Base-by-base conservation (phyloP, 2,113 vertebrate species). In the Grammomys surdaster region DNA sequence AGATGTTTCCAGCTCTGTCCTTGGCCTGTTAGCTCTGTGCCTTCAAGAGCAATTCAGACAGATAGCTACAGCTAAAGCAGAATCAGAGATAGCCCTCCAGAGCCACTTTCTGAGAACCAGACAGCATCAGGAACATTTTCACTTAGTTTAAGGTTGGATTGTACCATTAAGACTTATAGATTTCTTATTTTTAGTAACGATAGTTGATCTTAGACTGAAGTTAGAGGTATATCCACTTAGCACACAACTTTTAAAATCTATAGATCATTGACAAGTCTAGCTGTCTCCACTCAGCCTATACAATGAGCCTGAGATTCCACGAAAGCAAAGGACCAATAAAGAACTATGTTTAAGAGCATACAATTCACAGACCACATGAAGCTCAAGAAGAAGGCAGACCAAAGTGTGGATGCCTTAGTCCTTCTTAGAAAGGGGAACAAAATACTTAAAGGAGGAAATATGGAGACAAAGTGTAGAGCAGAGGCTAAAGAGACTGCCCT, bases 181-280 rank as follows among this genome's bases (percentile, higher is more conserved):
- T 46, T 88, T 77, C 12, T 73, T 40, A 63, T 86, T 96, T 95
- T 94, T 78, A 92, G 65, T 77, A 82, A 77, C 87, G 26, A 12
- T 19, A 63, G 76, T 60, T 88, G n/a, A 88, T 90, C 93, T 96
- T 90, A 92, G 24, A 58, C 31, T 93, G 26, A 70, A 95, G 22
- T 88, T 86, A 56, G 19, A 93, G 86, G 19, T 93, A 11, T 65
- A 51, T 76, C 13, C 28, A 87, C 78, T 87, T 89, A 82, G 20
- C 51, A 54, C 20, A 94, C 54, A 87, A 76, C 28, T 51, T 89
- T 40, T 28, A 94, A 94, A 58, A 76, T 87, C 28, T 93, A 88
- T 28, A 67, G 16, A 89, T 78, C 20, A 84, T 90, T 36, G 76
- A 48, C 65, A 65, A 63, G 82, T 94, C 33, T 17, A 75, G 48